phyloP scores from a whole-genome alignment of 2,113 vertebrate genomes.

The human region GRCh38 chr9:15827001-15827500 shows the following conservation, averaged over 20 bases:
- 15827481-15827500: not conserved
- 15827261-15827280: not conserved
- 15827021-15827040: not conserved
- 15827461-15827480: not conserved
- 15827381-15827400: not conserved
- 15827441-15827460: not conserved
- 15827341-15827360: not conserved
- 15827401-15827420: not conserved
- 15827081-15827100: not conserved
- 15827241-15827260: not conserved
- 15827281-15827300: not conserved
- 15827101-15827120: not conserved
- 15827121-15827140: not conserved
- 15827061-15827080: not conserved
- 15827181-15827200: not conserved
- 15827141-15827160: not conserved
- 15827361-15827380: not conserved
- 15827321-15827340: not conserved
- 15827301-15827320: not conserved
- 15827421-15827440: not conserved
- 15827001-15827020: not conserved
- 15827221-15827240: not conserved
- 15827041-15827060: not conserved
- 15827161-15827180: not conserved
- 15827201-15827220: not conserved